A percentile compares a stretch with the other conserved stretches of the same genome.
Conservation (phyloP, 2,113 vertebrate species). For the Petrocephalus zakoni region DNA sequence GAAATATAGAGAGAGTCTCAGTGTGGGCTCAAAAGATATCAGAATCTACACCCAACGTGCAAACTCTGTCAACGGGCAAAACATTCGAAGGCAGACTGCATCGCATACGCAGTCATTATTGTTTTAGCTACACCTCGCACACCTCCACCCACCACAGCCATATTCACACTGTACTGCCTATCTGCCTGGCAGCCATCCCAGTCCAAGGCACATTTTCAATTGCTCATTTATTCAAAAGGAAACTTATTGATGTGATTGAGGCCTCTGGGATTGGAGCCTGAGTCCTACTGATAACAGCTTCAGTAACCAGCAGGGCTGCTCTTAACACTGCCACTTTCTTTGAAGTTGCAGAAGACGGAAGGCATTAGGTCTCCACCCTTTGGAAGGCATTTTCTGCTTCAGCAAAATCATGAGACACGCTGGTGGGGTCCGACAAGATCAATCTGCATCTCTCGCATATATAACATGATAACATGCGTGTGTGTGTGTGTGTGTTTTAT, state of each 20-base stretch:
- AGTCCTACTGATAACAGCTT: background rate
- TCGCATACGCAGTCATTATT: background rate
- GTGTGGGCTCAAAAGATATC: background rate
- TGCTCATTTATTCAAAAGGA: background rate
- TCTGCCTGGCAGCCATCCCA: background rate
- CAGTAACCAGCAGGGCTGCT: background rate
- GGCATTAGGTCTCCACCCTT: background rate
- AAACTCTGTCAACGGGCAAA: background rate
- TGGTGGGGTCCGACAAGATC: background rate
- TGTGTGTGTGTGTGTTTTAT: background rate
- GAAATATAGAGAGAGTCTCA: background rate
- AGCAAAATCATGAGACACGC: background rate
- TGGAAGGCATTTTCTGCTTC: background rate
- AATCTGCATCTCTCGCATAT: background rate
- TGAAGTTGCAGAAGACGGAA: background rate
- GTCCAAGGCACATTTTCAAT: background rate
- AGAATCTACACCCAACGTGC: background rate
- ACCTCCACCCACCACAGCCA: background rate
- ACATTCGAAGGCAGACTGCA: background rate
- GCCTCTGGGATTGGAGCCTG: background rate
- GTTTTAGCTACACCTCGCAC: background rate
- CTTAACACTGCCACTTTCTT: background rate
- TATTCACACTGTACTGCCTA: background rate
- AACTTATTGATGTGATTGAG: background rate
- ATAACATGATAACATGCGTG: background rate